Conservation (phyloP, 2,797 vertebrate species). For the Scolopax bukidnonensis region DNA sequence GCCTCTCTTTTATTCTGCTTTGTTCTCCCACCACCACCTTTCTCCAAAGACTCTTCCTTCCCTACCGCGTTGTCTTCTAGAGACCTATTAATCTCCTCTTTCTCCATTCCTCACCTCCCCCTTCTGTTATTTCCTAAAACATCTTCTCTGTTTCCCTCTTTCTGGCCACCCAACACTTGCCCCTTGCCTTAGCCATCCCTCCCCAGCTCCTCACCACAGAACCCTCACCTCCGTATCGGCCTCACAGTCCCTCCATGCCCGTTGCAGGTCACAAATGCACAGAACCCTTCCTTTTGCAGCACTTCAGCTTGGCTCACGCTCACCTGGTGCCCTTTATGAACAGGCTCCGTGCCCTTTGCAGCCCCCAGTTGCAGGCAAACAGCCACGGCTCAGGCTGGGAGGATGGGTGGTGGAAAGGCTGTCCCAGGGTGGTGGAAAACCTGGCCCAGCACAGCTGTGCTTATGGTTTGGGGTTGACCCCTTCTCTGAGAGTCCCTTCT, state of each 20-base stretch:
- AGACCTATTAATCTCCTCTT: neutral
- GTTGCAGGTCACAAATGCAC: fast-evolving
- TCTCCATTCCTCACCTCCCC: neutral
- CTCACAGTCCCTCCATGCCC: fast-evolving
- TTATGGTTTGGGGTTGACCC: neutral
- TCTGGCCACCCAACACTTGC: neutral
- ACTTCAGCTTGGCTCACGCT: fast-evolving
- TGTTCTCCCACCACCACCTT: conserved; percentile 13
- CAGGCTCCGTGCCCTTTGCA: neutral
- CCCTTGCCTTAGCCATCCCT: fast-evolving
- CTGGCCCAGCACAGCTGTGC: neutral
- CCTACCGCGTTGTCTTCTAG: neutral
- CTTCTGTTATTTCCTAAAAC: neutral
- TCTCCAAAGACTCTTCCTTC: neutral
- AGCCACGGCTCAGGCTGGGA: neutral
- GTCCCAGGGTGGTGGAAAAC: too few species aligned
- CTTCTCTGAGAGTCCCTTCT: neutral
- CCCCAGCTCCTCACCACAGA: neutral
- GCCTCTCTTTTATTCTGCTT: conserved; percentile 27
- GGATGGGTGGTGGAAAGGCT: neutral
- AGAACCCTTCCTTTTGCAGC: neutral
- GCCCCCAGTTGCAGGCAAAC: too few species aligned
- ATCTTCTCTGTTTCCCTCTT: neutral
- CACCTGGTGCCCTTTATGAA: fast-evolving
- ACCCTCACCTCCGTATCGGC: fast-evolving